A percentile compares a stretch with the other conserved stretches of the same genome.
These are phyloP conservation scores for Metopia argyrocephala DNA, from an alignment of 2,888 invertebrate genomes.

Conservation along the genomic window DNA sequence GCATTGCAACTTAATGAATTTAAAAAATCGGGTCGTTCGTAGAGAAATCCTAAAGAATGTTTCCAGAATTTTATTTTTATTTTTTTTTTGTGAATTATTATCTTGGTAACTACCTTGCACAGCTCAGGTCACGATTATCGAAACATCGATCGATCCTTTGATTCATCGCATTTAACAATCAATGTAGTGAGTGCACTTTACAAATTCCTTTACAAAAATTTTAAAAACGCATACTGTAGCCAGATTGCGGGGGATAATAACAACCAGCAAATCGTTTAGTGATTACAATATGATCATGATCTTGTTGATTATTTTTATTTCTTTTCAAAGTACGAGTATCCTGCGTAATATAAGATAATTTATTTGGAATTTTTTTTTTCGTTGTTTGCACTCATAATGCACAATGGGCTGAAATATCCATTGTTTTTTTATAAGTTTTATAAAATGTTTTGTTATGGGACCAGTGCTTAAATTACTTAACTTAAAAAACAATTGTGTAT, in stretches of 20 bases:
- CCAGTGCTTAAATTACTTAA: no score
- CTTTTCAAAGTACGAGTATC: constrained; percentile 25
- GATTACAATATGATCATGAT: constrained; percentile 49
- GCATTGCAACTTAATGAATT: constrained; percentile 26
- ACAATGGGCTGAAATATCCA: constrained; percentile 11
- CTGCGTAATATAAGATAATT: constrained; percentile 56
- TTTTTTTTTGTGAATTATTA: constrained; percentile 64
- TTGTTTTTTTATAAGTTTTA: no score
- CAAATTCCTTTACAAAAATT: constrained; percentile 43
- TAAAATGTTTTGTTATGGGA: no score
- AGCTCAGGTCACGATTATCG: constrained; percentile 76
- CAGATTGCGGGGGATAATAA: constrained; percentile 47
- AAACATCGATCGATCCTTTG: constrained; percentile 51
- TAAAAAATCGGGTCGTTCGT: constrained; percentile 1
- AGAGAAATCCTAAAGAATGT: constrained; percentile 50
- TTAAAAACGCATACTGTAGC: not conserved
- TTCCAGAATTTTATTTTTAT: constrained; percentile 11
- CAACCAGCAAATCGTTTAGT: not conserved
- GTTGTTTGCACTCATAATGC: constrained; percentile 4
- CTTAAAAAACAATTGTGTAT: no score
- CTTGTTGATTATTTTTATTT: constrained; percentile 52
- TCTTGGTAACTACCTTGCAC: constrained; percentile 66
- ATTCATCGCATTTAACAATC: no score
- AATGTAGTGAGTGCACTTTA: constrained; percentile 50
- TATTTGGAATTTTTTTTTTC: constrained; percentile 34